phyloP scores from a whole-genome alignment of 2,113 vertebrate genomes.

The Thymallus thymallus region DNA sequence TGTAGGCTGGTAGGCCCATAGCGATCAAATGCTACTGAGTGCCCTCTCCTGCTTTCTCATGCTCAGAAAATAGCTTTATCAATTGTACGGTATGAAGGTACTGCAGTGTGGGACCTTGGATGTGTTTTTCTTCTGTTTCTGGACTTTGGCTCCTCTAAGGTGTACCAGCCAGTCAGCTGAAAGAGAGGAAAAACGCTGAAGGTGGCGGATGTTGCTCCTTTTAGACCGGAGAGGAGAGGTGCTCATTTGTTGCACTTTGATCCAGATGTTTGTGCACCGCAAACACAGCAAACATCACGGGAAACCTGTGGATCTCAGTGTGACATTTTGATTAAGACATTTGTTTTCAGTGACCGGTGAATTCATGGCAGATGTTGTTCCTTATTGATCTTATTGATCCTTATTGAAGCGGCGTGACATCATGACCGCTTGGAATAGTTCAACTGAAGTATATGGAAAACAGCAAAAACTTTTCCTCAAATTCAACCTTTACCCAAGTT shows the following conservation, averaged over 20 bases:
- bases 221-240: neutral
- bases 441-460: too few relatives aligned
- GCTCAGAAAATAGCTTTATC: conserved; percentile 41
- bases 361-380: neutral
- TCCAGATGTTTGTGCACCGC: conserved; percentile 58
- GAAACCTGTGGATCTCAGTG: conserved; percentile 16
- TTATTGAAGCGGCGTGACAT: too few relatives aligned
- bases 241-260: conserved; percentile 45
- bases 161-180: conserved; percentile 70
- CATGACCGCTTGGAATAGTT: too few relatives aligned
- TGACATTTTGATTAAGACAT: neutral
- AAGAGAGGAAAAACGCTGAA: conserved; percentile 20
- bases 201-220: conserved; percentile 37
- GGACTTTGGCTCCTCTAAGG: conserved; percentile 64
- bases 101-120: conserved; percentile 25
- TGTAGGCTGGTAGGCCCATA: conserved; percentile 1
- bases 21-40: conserved; percentile 67
- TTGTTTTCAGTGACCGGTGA: conserved; percentile 15
- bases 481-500: too few relatives aligned
- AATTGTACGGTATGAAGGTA: neutral
- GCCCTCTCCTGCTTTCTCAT: conserved; percentile 67
- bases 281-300: conserved; percentile 37
- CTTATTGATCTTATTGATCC: too few relatives aligned
- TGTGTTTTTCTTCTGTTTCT: conserved; percentile 37
- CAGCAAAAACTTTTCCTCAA: too few relatives aligned